These are phyloP conservation scores for Trachemys scripta DNA, from an alignment of 2,113 vertebrate genomes.

Conservation along the genomic window DNA sequence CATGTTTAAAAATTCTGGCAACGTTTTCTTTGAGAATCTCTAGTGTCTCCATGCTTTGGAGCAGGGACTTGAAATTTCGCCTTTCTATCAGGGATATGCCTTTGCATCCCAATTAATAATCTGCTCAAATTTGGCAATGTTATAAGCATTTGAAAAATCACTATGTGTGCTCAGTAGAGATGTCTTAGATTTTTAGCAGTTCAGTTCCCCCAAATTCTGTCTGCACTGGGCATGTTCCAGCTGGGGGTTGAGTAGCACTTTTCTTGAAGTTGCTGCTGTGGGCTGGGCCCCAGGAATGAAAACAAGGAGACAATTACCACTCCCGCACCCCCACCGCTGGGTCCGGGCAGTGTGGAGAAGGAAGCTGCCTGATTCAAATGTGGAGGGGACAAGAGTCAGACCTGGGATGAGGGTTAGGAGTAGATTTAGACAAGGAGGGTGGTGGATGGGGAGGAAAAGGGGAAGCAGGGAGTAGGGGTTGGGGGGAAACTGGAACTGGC, in stretches of 20 bases:
- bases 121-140: background rate
- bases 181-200: background rate
- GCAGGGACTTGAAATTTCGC: background rate
- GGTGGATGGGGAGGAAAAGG: background rate
- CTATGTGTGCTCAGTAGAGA: background rate
- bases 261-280: background rate
- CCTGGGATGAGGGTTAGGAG: background rate
- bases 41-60: background rate
- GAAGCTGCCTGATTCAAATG: fast-evolving
- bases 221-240: background rate
- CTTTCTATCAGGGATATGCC: background rate
- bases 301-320: background rate
- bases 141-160: background rate
- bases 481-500: background rate
- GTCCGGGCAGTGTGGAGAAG: background rate
- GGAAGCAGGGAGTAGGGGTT: background rate
- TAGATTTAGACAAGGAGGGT: background rate
- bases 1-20: background rate
- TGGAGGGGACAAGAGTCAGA: background rate
- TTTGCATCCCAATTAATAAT: background rate
- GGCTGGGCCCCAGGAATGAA: background rate
- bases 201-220: background rate
- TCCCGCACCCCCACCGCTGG: fast-evolving
- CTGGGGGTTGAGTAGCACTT: background rate
- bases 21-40: background rate